These are phyloP conservation scores for Corythornis madagascariensis DNA, from an alignment of 2,113 vertebrate genomes.

Conservation along the genomic window DNA sequence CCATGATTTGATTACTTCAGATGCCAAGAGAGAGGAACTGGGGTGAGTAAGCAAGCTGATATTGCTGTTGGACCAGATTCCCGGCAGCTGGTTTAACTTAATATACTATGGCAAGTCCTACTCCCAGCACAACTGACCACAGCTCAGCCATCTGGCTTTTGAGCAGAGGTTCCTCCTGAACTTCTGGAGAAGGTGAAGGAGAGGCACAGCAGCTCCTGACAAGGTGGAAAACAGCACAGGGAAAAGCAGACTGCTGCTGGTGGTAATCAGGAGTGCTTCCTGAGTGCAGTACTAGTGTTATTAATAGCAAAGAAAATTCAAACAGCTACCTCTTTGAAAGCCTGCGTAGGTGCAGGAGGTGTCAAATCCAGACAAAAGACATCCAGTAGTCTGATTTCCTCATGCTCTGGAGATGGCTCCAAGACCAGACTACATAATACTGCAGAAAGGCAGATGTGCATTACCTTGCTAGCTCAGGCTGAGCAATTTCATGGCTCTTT, in stretches of 20 bases:
- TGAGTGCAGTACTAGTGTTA: neutral
- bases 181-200: neutral
- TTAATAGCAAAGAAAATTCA: neutral
- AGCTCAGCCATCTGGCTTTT: neutral
- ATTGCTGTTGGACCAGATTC: neutral
- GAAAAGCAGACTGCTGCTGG: neutral
- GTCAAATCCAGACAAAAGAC: neutral
- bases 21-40: neutral
- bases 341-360: fast-evolving
- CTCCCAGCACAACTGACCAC: neutral
- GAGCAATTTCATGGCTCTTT: neutral
- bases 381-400: neutral
- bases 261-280: neutral
- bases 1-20: neutral
- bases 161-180: neutral
- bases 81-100: slow-evolving; percentile 12
- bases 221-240: neutral
- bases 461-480: neutral
- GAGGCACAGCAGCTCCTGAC: neutral
- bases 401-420: neutral
- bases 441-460: neutral
- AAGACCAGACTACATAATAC: neutral
- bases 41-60: neutral
- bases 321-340: neutral
- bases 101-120: neutral